phyloP scores from a whole-genome alignment of 2,888 invertebrate genomes.

The Polymixis lichenea region DNA sequence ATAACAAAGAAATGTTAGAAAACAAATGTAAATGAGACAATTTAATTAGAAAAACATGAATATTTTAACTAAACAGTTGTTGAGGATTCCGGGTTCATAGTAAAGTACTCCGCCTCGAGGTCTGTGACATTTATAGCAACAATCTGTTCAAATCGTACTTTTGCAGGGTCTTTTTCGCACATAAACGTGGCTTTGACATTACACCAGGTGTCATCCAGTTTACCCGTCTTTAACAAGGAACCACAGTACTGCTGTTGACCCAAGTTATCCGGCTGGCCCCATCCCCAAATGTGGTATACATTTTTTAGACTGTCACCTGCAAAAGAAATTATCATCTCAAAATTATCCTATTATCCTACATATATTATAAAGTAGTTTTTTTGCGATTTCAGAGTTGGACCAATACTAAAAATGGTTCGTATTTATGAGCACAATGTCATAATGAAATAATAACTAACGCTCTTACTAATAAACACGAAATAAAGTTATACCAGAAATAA shows the following conservation, averaged over 20 bases:
- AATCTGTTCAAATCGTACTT: neutral
- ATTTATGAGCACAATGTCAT: neutral
- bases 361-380: no score
- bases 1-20: neutral
- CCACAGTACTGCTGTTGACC: conserved; percentile 13
- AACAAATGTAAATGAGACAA: neutral
- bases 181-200: conserved; percentile 16
- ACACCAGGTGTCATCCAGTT: conserved; percentile 30
- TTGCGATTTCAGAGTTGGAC: neutral
- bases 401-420: no score
- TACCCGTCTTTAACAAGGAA: conserved; percentile 5
- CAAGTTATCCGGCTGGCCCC: conserved; percentile 27
- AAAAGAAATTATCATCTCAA: neutral
- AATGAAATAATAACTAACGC: no score
- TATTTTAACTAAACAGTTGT: neutral
- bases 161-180: conserved; percentile 21
- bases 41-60: neutral
- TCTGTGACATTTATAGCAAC: neutral
- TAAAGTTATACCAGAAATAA: no score
- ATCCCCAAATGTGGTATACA: conserved; percentile 19
- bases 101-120: neutral
- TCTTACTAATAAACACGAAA: no score
- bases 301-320: conserved; percentile 17
- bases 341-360: no score
- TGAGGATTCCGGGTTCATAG: neutral